Evolutionary conservation across 2,797 vertebrate genomes (phyloP).

Genomic region (Bufotes viridis): DNA sequence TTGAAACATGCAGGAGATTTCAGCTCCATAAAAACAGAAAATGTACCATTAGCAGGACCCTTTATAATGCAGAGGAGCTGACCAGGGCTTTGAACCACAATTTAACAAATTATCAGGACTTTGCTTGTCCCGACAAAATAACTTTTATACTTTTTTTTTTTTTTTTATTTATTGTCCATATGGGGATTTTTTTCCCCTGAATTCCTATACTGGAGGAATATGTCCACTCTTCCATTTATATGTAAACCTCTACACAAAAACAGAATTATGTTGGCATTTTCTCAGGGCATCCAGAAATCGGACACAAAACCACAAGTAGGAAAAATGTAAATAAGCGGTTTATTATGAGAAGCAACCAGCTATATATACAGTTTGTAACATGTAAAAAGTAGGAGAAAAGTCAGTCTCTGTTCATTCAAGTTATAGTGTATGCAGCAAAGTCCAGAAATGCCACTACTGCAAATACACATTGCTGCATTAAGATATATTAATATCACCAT

Average conservation of each 20-base stretch:
- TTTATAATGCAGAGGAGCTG: neutral
- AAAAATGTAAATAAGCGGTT: constrained; percentile 52
- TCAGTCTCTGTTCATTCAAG: neutral
- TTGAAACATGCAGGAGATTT: constrained; percentile 4
- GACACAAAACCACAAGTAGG: constrained; percentile 41
- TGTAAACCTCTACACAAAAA: constrained; percentile 35
- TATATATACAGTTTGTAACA: constrained; percentile 7
- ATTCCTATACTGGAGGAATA: neutral
- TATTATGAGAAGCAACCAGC: constrained; percentile 12
- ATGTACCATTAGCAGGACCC: neutral
- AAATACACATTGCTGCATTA: neutral
- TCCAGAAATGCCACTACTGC: neutral
- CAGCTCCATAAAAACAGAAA: neutral
- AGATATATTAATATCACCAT: neutral
- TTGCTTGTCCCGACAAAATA: neutral
- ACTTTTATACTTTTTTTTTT: neutral
- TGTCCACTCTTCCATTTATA: neutral
- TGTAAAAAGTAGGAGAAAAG: constrained; percentile 7
- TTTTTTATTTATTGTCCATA: neutral
- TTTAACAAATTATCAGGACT: neutral
- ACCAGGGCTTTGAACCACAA: constrained; percentile 6
- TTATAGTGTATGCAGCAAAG: neutral
- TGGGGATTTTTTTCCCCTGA: neutral
- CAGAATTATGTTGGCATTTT: constrained; percentile 26
- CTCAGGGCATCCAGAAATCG: constrained; percentile 37